Conservation (phyloP, 2,888 invertebrate genomes). For the Latheticus oryzae region DNA sequence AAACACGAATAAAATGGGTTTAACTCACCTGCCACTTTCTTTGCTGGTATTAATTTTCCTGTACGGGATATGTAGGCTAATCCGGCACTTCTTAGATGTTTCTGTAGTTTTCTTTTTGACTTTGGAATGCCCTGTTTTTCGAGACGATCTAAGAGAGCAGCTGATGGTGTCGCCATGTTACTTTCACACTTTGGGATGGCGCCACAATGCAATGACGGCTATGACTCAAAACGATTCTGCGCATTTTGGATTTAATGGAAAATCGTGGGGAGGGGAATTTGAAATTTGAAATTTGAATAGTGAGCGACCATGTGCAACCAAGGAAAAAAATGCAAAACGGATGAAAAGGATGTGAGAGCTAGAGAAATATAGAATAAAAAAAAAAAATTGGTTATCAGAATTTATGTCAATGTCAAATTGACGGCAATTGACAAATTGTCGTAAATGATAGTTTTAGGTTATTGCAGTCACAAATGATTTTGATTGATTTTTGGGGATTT, state of each 20-base stretch:
- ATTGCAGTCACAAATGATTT: no score
- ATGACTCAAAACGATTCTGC: slow-evolving; percentile 13
- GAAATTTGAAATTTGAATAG: no score
- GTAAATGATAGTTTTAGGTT: no score
- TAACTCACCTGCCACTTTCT: slow-evolving; percentile 66
- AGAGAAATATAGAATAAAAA: no score
- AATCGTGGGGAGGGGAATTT: slow-evolving; percentile 17
- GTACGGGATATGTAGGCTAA: slow-evolving; percentile 67
- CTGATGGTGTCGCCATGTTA: slow-evolving; percentile 65
- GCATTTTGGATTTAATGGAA: slow-evolving; percentile 1
- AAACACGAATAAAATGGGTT: slow-evolving; percentile 53
- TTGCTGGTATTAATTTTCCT: slow-evolving; percentile 67
- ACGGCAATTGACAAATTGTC: no score
- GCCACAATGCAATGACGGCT: slow-evolving; percentile 12
- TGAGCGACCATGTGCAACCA: not conserved
- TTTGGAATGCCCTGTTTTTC: slow-evolving; percentile 64
- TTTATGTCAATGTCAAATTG: no score
- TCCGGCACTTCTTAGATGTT: slow-evolving; percentile 66
- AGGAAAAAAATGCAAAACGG: not conserved
- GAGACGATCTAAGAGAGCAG: slow-evolving; percentile 60
- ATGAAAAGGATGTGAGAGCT: no score
- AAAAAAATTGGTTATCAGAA: no score
- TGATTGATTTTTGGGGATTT: no score
- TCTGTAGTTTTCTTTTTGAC: slow-evolving; percentile 66
- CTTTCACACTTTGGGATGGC: slow-evolving; percentile 33